Base-by-base conservation (phyloP, 2,888 invertebrate genomes). In the Flabesymbios commensalis region DNA sequence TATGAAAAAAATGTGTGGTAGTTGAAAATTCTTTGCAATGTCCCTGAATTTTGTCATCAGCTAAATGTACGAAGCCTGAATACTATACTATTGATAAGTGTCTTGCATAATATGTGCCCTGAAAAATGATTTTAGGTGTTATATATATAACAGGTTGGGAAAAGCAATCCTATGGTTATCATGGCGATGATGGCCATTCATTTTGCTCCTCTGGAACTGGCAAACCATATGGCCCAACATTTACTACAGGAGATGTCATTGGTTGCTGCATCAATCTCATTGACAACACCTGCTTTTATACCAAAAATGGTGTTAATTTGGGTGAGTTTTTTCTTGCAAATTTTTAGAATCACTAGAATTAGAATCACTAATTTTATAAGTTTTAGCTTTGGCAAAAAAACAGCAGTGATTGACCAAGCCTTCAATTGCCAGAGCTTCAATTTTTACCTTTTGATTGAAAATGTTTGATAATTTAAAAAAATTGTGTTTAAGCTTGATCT, bases 171-270 rank as follows among this genome's bases (percentile, higher is more conserved):
- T 99, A 96, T 84, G 99, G 98, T 36, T 99, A 99, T 86, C 99
- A 99, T 84, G 99, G 98, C 60, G 98, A 99, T 85, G 99, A 99
- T 85, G 99, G 99, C 2, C 94, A 98, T 85, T 96, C 96, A 70
- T 99, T 99, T 86, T 95, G 95, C 83, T 95, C 95, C 48, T 96
- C 96, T 41, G 97, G 97, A 71, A 94, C 94, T 39, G 99, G 67
- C 29, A 93, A 94, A 84, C 91, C 94, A 0, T 99, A 99, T 85
- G 99, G 99, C 52, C 99, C 99, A 28, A 97, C 97, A 36, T 99
- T 98, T 84, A 96, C 96, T 45, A 97, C 97, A 17, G 95, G 94
- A 47, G 97, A 97, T 85, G 91, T 96, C 59, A 94, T 97, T 80
- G 99, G 99, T 68, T 99, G 99, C 85, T 98, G 98, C 67, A 92